phyloP scores from a whole-genome alignment of 2,113 vertebrate species.

The Sula dactylatra region DNA sequence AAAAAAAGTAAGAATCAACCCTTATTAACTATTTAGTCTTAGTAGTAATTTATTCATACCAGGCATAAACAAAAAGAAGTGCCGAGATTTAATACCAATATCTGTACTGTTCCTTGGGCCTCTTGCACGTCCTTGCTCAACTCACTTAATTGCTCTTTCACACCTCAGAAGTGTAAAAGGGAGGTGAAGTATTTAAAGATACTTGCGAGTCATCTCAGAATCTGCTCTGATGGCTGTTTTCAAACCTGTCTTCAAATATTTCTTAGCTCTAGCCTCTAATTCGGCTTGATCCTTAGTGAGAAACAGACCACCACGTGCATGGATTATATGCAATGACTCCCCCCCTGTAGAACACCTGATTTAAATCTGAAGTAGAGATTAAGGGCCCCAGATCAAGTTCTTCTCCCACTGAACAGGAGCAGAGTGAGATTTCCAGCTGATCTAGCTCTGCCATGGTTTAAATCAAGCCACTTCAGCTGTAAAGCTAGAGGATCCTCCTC shows the following conservation, averaged over 20 bases:
- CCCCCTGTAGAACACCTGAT: not conserved
- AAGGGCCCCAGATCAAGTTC: not conserved
- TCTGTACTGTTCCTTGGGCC: fast-evolving
- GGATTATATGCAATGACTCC: fast-evolving
- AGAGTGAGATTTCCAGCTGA: not conserved
- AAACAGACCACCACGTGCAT: not conserved
- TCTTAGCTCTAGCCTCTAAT: not conserved
- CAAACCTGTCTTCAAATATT: not conserved
- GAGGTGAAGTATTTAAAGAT: not conserved
- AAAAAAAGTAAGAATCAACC: not conserved
- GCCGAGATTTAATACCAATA: fast-evolving
- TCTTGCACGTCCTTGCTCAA: not conserved
- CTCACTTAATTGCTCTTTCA: not conserved
- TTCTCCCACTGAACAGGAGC: not conserved
- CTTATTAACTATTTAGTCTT: not conserved
- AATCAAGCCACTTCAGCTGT: not conserved
- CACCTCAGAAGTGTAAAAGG: not conserved
- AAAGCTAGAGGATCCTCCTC: not conserved
- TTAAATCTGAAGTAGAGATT: not conserved
- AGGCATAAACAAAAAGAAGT: not conserved
- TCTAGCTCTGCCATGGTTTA: not conserved
- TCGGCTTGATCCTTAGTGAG: not conserved
- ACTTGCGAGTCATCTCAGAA: not conserved
- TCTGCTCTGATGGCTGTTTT: not conserved
- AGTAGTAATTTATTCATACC: not conserved